Conservation (phyloP, 2,888 invertebrate species). For the Lasioglossum oenotherae region DNA sequence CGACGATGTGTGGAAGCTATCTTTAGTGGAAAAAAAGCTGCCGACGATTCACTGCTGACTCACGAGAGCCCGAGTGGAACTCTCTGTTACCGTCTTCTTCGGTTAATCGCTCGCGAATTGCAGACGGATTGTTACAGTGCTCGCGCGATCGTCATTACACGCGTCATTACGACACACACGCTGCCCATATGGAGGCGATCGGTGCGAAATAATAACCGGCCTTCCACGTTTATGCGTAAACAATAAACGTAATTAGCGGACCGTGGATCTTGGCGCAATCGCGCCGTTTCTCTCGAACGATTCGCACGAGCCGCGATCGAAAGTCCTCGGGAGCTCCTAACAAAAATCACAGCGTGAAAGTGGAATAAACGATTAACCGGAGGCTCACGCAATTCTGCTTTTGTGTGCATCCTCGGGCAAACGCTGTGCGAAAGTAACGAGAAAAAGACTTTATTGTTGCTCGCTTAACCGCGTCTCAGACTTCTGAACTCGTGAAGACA, state of each 20-base stretch:
- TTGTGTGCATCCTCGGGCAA: neutral
- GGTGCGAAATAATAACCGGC: neutral
- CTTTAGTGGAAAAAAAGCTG: slow-evolving; percentile 61
- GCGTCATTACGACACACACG: neutral
- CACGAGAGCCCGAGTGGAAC: slow-evolving; percentile 46
- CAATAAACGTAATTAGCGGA: neutral
- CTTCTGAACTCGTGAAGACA: neutral
- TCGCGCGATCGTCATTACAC: neutral
- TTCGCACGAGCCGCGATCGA: neutral
- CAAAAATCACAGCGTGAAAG: neutral
- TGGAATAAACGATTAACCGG: neutral
- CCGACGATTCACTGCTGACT: slow-evolving; percentile 62
- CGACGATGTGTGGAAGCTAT: slow-evolving; percentile 62
- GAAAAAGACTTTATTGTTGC: neutral
- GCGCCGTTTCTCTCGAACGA: neutral
- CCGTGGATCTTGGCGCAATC: slow-evolving; percentile 9
- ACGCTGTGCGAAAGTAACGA: neutral
- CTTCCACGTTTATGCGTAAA: slow-evolving; percentile 1
- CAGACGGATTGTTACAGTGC: slow-evolving; percentile 24
- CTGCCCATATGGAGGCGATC: neutral
- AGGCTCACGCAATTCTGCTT: neutral
- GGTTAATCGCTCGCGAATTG: slow-evolving; percentile 41
- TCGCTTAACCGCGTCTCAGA: neutral
- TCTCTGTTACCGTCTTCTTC: slow-evolving; percentile 31
- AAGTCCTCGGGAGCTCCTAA: neutral